Percentiles rank a stretch among this genome's conserved stretches.
phyloP scores from a whole-genome alignment of 2,888 invertebrate genomes.

The Gasteruption jaculator region DNA sequence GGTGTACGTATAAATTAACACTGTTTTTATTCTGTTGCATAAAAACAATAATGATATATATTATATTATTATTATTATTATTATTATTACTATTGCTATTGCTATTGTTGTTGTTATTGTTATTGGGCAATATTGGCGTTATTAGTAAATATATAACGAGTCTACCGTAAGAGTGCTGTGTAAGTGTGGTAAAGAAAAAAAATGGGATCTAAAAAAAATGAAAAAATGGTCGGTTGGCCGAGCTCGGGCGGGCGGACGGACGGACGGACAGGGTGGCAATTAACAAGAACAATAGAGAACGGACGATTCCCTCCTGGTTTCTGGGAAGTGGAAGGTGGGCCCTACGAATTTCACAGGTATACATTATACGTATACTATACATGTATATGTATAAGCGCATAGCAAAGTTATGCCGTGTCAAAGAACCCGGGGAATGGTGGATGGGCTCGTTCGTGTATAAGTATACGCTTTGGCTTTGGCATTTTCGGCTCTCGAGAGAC shows the following conservation, averaged over 20 bases:
- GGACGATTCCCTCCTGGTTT: conserved; percentile 37
- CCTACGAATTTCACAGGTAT: conserved; percentile 26
- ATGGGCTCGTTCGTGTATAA: conserved; percentile 8
- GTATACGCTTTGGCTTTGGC: conserved; percentile 19
- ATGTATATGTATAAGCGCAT: conserved; percentile 14
- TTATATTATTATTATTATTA: too few relatives aligned
- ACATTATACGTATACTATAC: conserved; percentile 17
- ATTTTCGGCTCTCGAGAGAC: conserved; percentile 31
- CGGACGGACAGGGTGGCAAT: conserved; percentile 45
- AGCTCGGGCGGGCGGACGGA: conserved; percentile 21
- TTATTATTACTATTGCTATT: too few relatives aligned
- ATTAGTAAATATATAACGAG: too few relatives aligned
- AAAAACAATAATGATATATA: too few relatives aligned
- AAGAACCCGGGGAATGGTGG: background rate
- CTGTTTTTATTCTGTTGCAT: too few relatives aligned
- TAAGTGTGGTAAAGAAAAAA: too few relatives aligned
- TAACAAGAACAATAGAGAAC: conserved; percentile 50
- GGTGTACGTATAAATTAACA: too few relatives aligned
- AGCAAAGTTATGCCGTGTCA: background rate
- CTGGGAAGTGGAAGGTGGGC: conserved; percentile 44
- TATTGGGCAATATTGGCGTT: too few relatives aligned
- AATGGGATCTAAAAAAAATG: too few relatives aligned
- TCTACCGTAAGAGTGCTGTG: too few relatives aligned
- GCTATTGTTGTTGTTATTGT: too few relatives aligned
- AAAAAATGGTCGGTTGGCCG: too few relatives aligned